Conservation (phyloP, 2,113 vertebrate species). For the Periophthalmodon schlosseri region DNA sequence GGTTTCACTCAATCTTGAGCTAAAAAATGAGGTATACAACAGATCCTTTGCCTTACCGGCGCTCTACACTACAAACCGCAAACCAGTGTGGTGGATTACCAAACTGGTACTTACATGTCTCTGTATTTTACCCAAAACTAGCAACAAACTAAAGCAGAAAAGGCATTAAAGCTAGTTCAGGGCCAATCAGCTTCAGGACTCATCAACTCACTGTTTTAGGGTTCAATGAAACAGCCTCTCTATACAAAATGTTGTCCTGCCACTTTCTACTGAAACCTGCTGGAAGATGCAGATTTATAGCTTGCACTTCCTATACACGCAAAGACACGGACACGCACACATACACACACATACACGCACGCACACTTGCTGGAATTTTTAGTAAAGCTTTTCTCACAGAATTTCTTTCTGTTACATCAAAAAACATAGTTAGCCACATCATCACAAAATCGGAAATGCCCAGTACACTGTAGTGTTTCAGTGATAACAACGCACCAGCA, state of each 20-base stretch:
- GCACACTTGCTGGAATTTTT: constrained; percentile 74
- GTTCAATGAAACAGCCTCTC: constrained; percentile 33
- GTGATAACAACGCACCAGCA: constrained; percentile 63
- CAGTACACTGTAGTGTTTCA: constrained; percentile 66
- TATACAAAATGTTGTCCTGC: constrained; percentile 22
- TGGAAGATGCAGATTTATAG: constrained; percentile 58
- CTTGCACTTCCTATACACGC: constrained; percentile 47
- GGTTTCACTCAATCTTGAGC: constrained; percentile 86
- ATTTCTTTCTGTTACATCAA: constrained; percentile 60
- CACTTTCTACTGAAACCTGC: constrained; percentile 25
- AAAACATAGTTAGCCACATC: constrained; percentile 62
- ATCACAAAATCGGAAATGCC: constrained; percentile 56
- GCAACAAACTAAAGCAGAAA: constrained; percentile 14
- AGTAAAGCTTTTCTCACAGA: constrained; percentile 80
- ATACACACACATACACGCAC: constrained; percentile 54
- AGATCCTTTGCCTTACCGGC: constrained; percentile 79
- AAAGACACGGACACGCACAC: constrained; percentile 34
- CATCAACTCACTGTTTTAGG: background rate
- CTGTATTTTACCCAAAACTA: constrained; percentile 32
- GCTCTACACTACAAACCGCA: constrained; percentile 35
- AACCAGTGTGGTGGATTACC: constrained; percentile 52
- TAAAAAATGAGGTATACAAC: constrained; percentile 97
- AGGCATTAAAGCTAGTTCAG: constrained; percentile 38
- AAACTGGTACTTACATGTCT: constrained; percentile 2
- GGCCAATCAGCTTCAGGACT: constrained; percentile 8